Conservation (phyloP, 2,113 vertebrate species). For the Vanacampus margaritifer region DNA sequence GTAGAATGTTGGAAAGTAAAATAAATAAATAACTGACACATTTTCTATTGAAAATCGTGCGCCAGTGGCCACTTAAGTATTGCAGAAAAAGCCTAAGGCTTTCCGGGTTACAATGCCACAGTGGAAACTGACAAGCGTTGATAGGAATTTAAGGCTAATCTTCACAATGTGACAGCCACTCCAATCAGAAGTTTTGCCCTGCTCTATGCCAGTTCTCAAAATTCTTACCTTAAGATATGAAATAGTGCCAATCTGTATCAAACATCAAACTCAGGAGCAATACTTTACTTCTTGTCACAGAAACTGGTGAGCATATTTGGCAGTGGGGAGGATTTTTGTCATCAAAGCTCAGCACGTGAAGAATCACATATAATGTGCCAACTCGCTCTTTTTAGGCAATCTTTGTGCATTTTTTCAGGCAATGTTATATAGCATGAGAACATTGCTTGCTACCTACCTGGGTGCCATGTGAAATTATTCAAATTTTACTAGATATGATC, state of each 20-base stretch:
- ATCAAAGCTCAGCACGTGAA: constrained; percentile 53
- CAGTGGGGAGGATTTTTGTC: constrained; percentile 52
- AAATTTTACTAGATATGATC: constrained; percentile 63
- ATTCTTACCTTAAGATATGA: constrained; percentile 32
- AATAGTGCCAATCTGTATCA: constrained; percentile 37
- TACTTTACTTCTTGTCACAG: constrained; percentile 28
- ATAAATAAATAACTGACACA: neutral
- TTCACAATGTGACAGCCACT: constrained; percentile 27
- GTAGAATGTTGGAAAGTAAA: neutral
- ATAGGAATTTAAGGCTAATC: constrained; percentile 19
- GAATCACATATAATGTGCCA: constrained; percentile 44
- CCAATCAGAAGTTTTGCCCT: constrained; percentile 46
- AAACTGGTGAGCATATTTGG: constrained; percentile 52
- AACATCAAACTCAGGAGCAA: constrained; percentile 32
- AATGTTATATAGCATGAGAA: constrained; percentile 25
- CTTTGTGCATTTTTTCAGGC: constrained; percentile 45
- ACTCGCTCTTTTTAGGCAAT: constrained; percentile 39
- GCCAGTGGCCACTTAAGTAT: neutral
- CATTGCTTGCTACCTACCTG: constrained; percentile 46
- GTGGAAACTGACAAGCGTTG: constrained; percentile 10
- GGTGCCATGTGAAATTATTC: constrained; percentile 51
- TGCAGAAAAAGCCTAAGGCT: neutral
- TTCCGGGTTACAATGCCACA: neutral
- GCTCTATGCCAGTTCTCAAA: constrained; percentile 29
- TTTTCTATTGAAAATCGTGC: neutral